Evolutionary conservation across 2,888 invertebrate species (phyloP).

Genomic region (Euzetes globulus): DNA sequence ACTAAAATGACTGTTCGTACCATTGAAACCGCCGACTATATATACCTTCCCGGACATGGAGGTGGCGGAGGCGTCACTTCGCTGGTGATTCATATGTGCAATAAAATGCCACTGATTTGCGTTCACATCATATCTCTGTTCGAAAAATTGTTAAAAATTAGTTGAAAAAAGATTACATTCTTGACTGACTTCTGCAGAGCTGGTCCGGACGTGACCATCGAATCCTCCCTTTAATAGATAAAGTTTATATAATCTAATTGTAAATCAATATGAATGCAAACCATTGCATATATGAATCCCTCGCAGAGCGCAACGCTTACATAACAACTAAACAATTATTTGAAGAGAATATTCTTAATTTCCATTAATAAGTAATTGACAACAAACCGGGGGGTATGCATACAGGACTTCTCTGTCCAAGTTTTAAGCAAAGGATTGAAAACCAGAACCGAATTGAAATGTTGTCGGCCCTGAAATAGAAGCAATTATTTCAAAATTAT

Average conservation of each 20-base stretch:
- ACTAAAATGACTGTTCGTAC: constrained; percentile 45
- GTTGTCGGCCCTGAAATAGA: constrained; percentile 44
- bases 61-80: constrained; percentile 71
- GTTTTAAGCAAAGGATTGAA: constrained; percentile 45
- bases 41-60: constrained; percentile 54
- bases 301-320: constrained; percentile 57
- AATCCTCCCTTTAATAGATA: constrained; percentile 44
- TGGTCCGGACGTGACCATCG: constrained; percentile 48
- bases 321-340: constrained; percentile 48
- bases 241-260: neutral
- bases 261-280: neutral
- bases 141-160: neutral
- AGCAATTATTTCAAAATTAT: neutral
- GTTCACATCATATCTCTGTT: constrained; percentile 43
- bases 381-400: constrained; percentile 47
- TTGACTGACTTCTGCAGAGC: constrained; percentile 44
- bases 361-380: neutral
- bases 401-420: constrained; percentile 50
- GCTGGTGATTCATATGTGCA: constrained; percentile 54
- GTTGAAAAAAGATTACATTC: neutral
- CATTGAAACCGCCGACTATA: constrained; percentile 73
- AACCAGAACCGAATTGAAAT: constrained; percentile 48
- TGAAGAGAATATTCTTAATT: neutral
- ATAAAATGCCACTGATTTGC: constrained; percentile 49
- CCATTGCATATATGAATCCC: constrained; percentile 47